Base-by-base conservation (phyloP, 2,888 invertebrate species). In the Stenichneumon culpator region DNA sequence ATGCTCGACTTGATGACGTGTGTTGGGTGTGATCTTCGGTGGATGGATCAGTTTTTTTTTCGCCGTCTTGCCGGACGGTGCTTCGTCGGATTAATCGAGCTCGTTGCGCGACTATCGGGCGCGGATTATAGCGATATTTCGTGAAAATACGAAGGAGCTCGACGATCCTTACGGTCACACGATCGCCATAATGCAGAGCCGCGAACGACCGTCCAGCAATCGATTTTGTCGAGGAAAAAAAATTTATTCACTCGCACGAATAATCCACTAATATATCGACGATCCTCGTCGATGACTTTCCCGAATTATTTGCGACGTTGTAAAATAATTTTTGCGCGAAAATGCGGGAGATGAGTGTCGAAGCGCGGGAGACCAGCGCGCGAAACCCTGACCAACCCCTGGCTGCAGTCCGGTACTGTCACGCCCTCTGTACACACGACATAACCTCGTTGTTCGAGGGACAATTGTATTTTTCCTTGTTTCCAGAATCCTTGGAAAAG, bases 331-430 rank as follows among this genome's bases (percentile, higher is more conserved):
- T 83, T 85, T 85, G 83, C 75, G 82, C 78, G 83, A 89, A 90
- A 89, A 89, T 87, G 82, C 82, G 79, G 83, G 79, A 86, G 83
- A 87, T 54, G 88, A 87, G 82, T 79, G 85, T 86, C 86, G 88
- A 90, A 92, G 93, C 93, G 93, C 93, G 93, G 93, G 93, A 93
- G 90, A 88, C 87, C 88, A 91, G 92, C 93, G 93, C 93, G 93
- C 93, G 92, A 93, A 93, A 91, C 88, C 85, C 89, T 88, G 92
- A 92, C 92, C 93, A 93, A 93, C 93, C 93, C 93, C 91, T 92
- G 90, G 86, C 86, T 87, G 88, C 88, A 89, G 83, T 89, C 86
- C 87, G 89, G 87, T 83, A 90, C 91, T 87, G 90, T 90, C 88
- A 92, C 93, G 93, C 93, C 93, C 93, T 93, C 93, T 93, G 91